Conservation (phyloP, 2,113 vertebrate genomes). For the Labeo rohita region DNA sequence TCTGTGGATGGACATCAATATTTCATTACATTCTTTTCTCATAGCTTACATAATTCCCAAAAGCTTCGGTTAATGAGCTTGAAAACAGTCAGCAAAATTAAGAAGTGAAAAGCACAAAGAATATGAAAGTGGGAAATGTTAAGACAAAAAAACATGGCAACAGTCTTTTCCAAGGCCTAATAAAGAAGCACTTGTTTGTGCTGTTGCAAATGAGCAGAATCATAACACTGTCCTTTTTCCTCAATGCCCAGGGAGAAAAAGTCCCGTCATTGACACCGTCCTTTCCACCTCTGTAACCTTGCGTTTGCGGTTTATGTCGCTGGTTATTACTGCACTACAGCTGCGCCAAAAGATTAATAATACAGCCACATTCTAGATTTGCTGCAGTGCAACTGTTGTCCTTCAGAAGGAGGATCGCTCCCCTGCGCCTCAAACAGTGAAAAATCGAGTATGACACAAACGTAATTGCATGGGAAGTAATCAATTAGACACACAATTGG, state of each 20-base stretch:
- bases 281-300: conserved; percentile 40
- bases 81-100: conserved; percentile 67
- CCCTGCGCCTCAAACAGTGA: conserved; percentile 69
- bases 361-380: conserved; percentile 38
- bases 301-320: conserved; percentile 20
- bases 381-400: conserved; percentile 64
- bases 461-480: conserved; percentile 82
- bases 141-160: neutral
- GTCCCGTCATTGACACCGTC: conserved; percentile 25
- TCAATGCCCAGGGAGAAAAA: conserved; percentile 6
- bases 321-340: conserved; percentile 52
- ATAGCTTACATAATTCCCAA: conserved; percentile 71
- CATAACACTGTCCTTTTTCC: neutral
- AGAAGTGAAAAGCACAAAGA: conserved; percentile 41
- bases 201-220: conserved; percentile 3
- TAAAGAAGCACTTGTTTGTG: conserved; percentile 20
- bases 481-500: conserved; percentile 81
- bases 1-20: conserved; percentile 75
- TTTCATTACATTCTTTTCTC: conserved; percentile 78
- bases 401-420: conserved; percentile 66
- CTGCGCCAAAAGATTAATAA: conserved; percentile 54
- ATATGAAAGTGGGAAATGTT: conserved; percentile 21
- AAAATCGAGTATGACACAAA: conserved; percentile 81
- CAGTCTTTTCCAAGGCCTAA: conserved; percentile 34
- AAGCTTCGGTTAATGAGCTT: conserved; percentile 83